Evolutionary conservation across 2,113 vertebrate genomes (phyloP).

Genomic region (Smithornis capensis): DNA sequence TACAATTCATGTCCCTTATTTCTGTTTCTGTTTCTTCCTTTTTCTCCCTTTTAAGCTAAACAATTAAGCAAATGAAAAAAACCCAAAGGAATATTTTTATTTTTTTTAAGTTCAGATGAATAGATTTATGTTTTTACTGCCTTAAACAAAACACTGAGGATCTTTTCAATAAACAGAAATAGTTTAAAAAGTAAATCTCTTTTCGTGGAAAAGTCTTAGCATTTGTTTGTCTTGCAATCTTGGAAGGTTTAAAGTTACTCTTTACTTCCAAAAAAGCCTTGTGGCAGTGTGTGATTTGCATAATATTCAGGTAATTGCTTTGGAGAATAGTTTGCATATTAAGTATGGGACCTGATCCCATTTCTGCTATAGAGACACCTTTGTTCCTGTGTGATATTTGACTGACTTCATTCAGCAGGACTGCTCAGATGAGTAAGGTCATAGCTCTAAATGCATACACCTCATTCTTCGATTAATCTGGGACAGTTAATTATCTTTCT

Average conservation of each 20-base stretch:
- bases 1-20: neutral
- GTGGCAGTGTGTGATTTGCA: neutral
- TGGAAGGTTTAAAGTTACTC: neutral
- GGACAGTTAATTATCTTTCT: slow-evolving; percentile 41
- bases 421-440: slow-evolving; percentile 13
- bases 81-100: neutral
- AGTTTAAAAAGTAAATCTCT: neutral
- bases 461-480: slow-evolving; percentile 49
- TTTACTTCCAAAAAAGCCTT: neutral
- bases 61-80: neutral
- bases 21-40: neutral
- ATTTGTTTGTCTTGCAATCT: neutral
- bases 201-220: neutral
- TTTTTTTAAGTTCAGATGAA: neutral
- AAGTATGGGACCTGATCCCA: slow-evolving; percentile 4
- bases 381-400: slow-evolving; percentile 1
- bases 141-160: neutral
- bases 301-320: neutral
- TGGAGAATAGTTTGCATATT: neutral
- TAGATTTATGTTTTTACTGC: neutral
- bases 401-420: slow-evolving; percentile 19
- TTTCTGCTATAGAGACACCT: slow-evolving; percentile 6
- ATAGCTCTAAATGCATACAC: neutral
- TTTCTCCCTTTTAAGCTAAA: neutral
- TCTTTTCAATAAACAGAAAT: neutral